These are phyloP conservation scores for Encarsia formosa DNA, from an alignment of 2,888 invertebrate species.

Conservation along the genomic window DNA sequence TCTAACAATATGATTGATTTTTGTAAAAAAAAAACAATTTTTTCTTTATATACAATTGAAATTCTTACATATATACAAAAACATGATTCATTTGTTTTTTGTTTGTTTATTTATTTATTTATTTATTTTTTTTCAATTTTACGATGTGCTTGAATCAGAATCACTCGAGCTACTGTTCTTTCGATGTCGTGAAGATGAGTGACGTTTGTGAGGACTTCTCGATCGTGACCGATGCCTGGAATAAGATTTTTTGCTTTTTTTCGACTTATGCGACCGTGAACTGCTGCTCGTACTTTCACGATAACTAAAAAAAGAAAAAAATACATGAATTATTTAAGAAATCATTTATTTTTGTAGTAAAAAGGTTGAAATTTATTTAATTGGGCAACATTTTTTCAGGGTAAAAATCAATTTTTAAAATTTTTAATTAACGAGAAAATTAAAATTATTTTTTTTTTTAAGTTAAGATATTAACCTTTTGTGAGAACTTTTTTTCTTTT, in stretches of 20 bases:
- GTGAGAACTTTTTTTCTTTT: constrained; percentile 53
- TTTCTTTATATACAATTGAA: constrained; percentile 22
- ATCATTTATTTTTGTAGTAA: too few species aligned
- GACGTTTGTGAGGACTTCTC: constrained; percentile 42
- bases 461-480: constrained; percentile 51
- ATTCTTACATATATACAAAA: constrained; percentile 29
- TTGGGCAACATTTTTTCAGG: too few species aligned
- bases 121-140: constrained; percentile 15
- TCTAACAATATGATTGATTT: too few species aligned
- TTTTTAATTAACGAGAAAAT: too few species aligned
- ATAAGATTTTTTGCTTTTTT: constrained; percentile 46
- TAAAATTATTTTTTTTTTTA: too few species aligned
- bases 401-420: too few species aligned
- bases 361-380: too few species aligned
- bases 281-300: constrained; percentile 35
- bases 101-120: neutral
- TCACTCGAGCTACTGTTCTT: constrained; percentile 43
- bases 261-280: constrained; percentile 44
- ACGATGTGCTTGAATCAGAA: constrained; percentile 42
- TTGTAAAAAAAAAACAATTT: too few species aligned
- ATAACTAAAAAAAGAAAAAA: constrained; percentile 6
- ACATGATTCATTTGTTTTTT: constrained; percentile 15
- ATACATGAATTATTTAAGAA: too few species aligned
- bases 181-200: constrained; percentile 34
- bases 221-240: constrained; percentile 46